These are phyloP conservation scores for Ammodytes marinus DNA, from an alignment of 2,113 vertebrate genomes.

Conservation along the genomic window DNA sequence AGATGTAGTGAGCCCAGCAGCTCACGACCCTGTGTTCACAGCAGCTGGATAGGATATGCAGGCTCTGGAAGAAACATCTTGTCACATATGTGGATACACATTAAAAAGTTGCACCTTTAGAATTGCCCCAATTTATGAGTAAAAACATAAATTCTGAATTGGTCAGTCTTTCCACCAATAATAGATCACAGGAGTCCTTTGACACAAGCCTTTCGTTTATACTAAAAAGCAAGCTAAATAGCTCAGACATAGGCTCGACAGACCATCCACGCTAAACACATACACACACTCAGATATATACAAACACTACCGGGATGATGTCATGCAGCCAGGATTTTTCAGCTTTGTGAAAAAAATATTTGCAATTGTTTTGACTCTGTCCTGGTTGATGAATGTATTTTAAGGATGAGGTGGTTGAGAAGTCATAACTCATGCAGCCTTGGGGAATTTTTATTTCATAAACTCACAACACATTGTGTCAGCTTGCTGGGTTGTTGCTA, in stretches of 20 bases:
- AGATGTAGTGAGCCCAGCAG: slow-evolving; percentile 36
- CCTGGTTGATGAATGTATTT: slow-evolving; percentile 36
- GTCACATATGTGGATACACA: neutral
- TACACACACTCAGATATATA: neutral
- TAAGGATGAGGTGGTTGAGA: slow-evolving; percentile 20
- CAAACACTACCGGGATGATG: neutral
- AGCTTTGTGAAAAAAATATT: neutral
- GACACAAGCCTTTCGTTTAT: slow-evolving; percentile 1
- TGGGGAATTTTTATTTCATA: slow-evolving; percentile 11
- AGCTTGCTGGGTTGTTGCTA: slow-evolving; percentile 17
- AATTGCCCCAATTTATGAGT: neutral
- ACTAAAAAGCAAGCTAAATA: neutral
- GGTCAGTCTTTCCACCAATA: neutral
- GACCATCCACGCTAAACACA: neutral
- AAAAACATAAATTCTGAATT: neutral
- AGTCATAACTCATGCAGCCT: slow-evolving; percentile 3
- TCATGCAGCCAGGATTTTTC: neutral
- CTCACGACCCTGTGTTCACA: slow-evolving; percentile 28
- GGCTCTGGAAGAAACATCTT: neutral
- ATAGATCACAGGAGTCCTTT: neutral
- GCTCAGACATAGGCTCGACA: neutral
- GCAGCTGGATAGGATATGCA: neutral
- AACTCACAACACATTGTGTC: neutral
- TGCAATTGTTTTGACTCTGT: slow-evolving; percentile 16
- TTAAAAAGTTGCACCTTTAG: neutral